Percentiles rank a stretch among this genome's conserved stretches.
These are phyloP conservation scores for Neosilurus mollespiculum DNA, from an alignment of 2,797 vertebrate species.

Conservation along the genomic window DNA sequence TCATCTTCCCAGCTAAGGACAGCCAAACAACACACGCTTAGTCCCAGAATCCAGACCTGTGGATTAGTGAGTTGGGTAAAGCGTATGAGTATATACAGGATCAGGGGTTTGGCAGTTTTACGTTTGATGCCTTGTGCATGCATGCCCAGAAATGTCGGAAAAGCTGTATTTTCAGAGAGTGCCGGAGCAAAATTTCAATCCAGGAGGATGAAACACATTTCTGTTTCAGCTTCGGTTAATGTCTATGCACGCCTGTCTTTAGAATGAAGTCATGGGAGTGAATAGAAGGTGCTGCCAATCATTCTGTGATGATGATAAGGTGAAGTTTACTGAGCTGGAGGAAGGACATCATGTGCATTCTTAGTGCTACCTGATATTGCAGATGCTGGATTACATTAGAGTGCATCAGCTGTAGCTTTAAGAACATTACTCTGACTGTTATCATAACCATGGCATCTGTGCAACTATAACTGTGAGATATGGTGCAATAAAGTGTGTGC, in stretches of 20 bases:
- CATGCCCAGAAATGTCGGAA: background rate
- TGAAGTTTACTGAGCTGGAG: background rate
- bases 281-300: background rate
- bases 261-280: background rate
- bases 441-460: conserved; percentile 30
- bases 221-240: background rate
- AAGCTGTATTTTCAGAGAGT: background rate
- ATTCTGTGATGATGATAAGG: background rate
- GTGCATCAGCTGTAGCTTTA: conserved; percentile 24
- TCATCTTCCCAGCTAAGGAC: conserved; percentile 36
- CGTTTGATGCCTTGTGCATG: background rate
- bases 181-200: background rate
- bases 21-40: conserved; percentile 24
- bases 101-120: background rate
- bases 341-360: background rate
- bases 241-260: background rate
- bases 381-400: conserved; percentile 19
- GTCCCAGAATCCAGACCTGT: conserved; percentile 13
- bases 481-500: conserved; percentile 24
- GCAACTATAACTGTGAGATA: conserved; percentile 32
- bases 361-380: conserved; percentile 10
- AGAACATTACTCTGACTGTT: conserved; percentile 10
- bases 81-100: background rate
- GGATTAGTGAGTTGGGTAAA: conserved; percentile 21
- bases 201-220: background rate